Base-by-base conservation (phyloP, 1,140 invertebrate genomes). In the Phthorimaea operculella region DNA sequence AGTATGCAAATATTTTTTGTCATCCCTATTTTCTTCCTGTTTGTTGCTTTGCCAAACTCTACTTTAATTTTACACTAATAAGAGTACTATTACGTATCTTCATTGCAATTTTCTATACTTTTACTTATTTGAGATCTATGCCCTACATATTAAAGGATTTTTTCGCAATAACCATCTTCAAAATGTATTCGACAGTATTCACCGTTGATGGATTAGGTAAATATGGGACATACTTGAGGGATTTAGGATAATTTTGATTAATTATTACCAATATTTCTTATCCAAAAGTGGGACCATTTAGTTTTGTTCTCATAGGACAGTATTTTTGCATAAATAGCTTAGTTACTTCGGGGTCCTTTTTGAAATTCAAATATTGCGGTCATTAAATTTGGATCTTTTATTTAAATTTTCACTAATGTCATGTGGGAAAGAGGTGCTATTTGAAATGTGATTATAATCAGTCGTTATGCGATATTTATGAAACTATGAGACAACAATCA, bases 141-240 rank as follows among this genome's bases (percentile, higher is more conserved):
- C 21, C 21, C 2, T n/a, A 39, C 4, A 39, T 39, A 4, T 39
- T 39, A 39, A 39, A 39, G 36, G 10, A 3, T 5, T 1, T 12
- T 39, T 39, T 39, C 8, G 36, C 36, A 39, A 4, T 8, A 0
- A 12, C 3, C 16, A 11, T 15, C 15, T 0, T 36, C 1, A 14
- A 47, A 49, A 14, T 18, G 21, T 28, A 18, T 47, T 47, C 15
- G 15, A 47, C 15, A 16, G 14, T 47, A 17, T 47, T 47, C 36
- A 47, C 4, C 8, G 12, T 64, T 77, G 70, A 76, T 59, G 66
- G 74, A 81, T 79, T 79, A 78, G 70, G 67, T 63, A 77, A 74
- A 78, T 69, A 9, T 47, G 21, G 11, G 16, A 60, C 57, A 28
- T 28, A 55, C 53, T 64, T 51, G 52, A 58, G 52, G 42, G 50